Evolutionary conservation across 2,888 invertebrate genomes (phyloP), one percentile per base, ranked within the genome.

Genomic region (Dynastes hyllus): DNA sequence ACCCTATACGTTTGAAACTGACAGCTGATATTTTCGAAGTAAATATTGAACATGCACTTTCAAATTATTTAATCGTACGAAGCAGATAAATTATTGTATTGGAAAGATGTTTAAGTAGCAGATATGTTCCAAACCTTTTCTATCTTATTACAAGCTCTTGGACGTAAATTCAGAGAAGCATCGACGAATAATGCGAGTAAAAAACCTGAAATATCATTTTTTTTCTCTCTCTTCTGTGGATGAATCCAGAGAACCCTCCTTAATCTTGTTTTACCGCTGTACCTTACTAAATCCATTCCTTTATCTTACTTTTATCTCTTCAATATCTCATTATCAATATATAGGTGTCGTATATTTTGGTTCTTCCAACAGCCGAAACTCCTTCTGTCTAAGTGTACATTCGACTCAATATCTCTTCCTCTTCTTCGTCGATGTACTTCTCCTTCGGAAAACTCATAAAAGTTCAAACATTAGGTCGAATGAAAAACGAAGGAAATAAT

Each of bases 271-370:
- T 84, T 83, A 83, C 83, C 82, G 79, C 79, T 80, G 82, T 83
- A 80, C 81, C 81, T 81, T 78, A 81, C 82, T 81, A 81, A 84
- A 84, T 81, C 82, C 83, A 83, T 84, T 84, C 84, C 83, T 85
- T 84, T 84, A 84, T 84, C 84, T 84, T 83, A 83, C 83, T 85
- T 85, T 84, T 84, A 83, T 85, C 83, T 84, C 83, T 82, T 84
- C 84, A 81, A 85, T 84, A 85, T 84, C 84, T 84, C 84, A 85
- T 85, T 84, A 84, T 84, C 81, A 82, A 82, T 82, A 82, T 82
- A 81, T 82, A 82, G 81, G 79, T 80, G 80, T 80, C 80, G 78
- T 80, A 81, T 80, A 81, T 81, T 37, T 81, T 81, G 76, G 77
- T 69, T 80, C 75, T 80, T 71, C 75, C 78, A 78, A 73, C 29